phyloP scores from a whole-genome alignment of 2,888 invertebrate genomes.

The Odontocerum albicorne region DNA sequence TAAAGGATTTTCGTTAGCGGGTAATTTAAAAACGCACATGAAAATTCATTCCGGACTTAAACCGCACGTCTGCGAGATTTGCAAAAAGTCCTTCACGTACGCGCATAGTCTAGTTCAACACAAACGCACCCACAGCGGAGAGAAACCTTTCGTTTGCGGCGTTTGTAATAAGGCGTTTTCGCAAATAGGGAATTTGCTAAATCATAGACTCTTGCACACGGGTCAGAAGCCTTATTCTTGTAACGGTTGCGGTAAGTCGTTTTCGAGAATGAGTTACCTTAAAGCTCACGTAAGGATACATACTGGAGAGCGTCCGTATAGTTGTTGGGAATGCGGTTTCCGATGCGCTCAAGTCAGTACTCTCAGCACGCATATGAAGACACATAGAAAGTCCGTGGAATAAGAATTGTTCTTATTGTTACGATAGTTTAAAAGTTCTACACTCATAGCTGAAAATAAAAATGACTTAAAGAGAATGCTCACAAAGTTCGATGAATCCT shows the following conservation, averaged over 20 bases:
- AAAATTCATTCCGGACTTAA: too few relatives aligned
- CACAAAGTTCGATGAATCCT: too few relatives aligned
- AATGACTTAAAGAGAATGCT: too few relatives aligned
- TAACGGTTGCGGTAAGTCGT: background rate
- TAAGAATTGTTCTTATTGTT: too few relatives aligned
- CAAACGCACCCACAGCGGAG: background rate
- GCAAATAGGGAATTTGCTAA: background rate
- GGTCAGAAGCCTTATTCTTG: background rate
- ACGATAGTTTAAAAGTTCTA: too few relatives aligned
- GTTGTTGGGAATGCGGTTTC: too few relatives aligned
- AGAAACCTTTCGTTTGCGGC: background rate
- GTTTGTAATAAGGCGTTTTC: background rate
- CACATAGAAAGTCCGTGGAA: too few relatives aligned
- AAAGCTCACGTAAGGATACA: background rate
- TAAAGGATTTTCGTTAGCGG: too few relatives aligned
- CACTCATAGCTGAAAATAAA: too few relatives aligned
- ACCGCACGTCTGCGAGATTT: background rate
- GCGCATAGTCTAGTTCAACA: background rate
- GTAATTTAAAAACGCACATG: too few relatives aligned
- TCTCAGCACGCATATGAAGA: too few relatives aligned
- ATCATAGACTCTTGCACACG: background rate
- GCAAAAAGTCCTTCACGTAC: background rate
- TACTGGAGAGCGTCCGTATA: background rate
- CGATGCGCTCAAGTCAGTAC: too few relatives aligned
- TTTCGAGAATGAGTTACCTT: background rate